Conservation (phyloP, 2,888 invertebrate genomes). For the Acleris holmiana region DNA sequence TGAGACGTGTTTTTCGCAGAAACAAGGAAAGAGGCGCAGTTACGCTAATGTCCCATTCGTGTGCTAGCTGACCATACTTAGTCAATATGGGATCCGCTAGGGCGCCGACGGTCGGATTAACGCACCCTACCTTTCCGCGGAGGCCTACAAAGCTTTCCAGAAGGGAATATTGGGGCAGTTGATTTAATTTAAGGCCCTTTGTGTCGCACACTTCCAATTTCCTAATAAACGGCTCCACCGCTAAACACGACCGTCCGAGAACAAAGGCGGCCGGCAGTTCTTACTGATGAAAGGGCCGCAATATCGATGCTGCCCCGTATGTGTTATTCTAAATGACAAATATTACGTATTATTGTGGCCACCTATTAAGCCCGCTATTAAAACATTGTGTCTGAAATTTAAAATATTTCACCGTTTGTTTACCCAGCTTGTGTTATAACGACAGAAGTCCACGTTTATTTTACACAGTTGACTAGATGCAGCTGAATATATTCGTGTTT, state of each 20-base stretch:
- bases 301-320: constrained; percentile 60
- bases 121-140: constrained; percentile 50
- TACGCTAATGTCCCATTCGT: constrained; percentile 45
- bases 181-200: constrained; percentile 79
- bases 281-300: constrained; percentile 57
- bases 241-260: constrained; percentile 63
- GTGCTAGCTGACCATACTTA: constrained; percentile 47
- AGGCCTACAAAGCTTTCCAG: constrained; percentile 60
- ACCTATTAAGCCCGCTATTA: constrained; percentile 44
- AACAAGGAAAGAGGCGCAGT: constrained; percentile 38
- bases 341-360: constrained; percentile 48
- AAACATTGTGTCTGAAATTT: constrained; percentile 48
- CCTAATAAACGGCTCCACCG: constrained; percentile 67
- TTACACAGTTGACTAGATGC: constrained; percentile 2
- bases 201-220: constrained; percentile 73
- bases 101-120: constrained; percentile 43
- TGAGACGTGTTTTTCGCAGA: constrained; percentile 34
- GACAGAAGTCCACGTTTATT: constrained; percentile 40
- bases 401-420: constrained; percentile 46
- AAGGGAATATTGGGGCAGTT: constrained; percentile 69
- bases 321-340: constrained; percentile 62
- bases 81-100: constrained; percentile 50
- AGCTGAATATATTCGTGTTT: constrained; percentile 18
- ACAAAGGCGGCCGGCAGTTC: constrained; percentile 59
- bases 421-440: constrained; percentile 38